phyloP scores from a whole-genome alignment of 2,113 vertebrate species.

The Seriola quinqueradiata region DNA sequence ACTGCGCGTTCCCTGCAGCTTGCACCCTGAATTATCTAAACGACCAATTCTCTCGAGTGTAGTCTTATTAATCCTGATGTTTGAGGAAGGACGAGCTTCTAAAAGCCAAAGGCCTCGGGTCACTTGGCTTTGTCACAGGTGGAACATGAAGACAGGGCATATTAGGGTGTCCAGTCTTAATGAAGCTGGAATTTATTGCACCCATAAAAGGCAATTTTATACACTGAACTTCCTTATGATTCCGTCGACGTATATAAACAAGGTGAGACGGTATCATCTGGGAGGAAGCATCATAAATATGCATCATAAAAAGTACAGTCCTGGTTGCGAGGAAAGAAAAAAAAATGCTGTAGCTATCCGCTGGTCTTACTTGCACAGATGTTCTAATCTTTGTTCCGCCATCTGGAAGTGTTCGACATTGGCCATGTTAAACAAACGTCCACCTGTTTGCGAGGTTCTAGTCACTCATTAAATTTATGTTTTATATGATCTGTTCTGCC shows the following conservation, averaged over 20 bases:
- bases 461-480: conserved; percentile 1
- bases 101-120: neutral
- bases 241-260: conserved; percentile 17
- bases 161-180: conserved; percentile 30
- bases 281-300: conserved; percentile 1
- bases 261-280: neutral
- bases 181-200: conserved; percentile 31
- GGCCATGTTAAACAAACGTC: neutral
- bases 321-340: neutral
- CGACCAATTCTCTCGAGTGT: neutral
- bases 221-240: conserved; percentile 6
- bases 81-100: neutral
- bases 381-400: neutral
- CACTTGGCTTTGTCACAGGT: conserved; percentile 1
- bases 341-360: neutral
- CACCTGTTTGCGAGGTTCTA: conserved; percentile 4
- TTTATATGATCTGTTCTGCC: neutral
- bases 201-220: conserved; percentile 15
- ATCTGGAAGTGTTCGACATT: conserved; percentile 2
- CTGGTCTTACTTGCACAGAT: neutral
- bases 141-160: neutral
- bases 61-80: neutral
- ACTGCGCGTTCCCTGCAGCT: too few species aligned
- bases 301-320: neutral
- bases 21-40: neutral